A percentile compares a stretch with the other conserved stretches of the same genome.
Conservation (phyloP, 2,888 invertebrate genomes). For the Heliconius hortense region DNA sequence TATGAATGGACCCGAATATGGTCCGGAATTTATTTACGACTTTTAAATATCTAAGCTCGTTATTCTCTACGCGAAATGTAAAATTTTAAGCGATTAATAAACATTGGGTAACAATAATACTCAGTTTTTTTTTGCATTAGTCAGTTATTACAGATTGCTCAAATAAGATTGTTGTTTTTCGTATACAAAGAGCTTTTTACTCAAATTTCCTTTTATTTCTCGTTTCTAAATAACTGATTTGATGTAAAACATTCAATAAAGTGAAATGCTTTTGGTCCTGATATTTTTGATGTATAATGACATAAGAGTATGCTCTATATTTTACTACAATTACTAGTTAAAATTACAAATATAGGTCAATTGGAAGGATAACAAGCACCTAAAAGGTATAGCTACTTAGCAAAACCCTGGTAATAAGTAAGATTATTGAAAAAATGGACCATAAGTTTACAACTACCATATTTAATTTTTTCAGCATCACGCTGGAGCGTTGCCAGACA, state of each 20-base stretch:
- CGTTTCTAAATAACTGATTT: background rate
- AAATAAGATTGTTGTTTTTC: too few relatives aligned
- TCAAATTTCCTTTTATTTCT: background rate
- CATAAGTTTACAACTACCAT: background rate
- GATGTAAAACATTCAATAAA: background rate
- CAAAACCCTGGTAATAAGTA: conserved; percentile 7
- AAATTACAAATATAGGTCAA: background rate
- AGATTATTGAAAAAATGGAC: conserved; percentile 8
- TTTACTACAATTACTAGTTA: background rate
- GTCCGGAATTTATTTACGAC: background rate
- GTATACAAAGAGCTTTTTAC: too few relatives aligned
- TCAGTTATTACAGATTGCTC: too few relatives aligned
- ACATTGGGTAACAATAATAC: too few relatives aligned
- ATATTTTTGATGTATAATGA: background rate
- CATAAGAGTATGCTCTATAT: background rate
- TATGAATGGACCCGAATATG: conserved; percentile 14
- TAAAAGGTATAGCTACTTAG: conserved; percentile 6
- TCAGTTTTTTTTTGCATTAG: too few relatives aligned
- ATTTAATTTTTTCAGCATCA: background rate
- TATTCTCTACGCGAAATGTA: conserved; percentile 7
- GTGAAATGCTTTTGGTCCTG: background rate
- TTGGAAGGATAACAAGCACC: conserved; percentile 17
- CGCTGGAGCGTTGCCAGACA: too few relatives aligned
- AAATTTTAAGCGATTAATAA: background rate
- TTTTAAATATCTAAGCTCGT: conserved; percentile 11